A percentile compares a stretch with the other conserved stretches of the same genome.
These are phyloP conservation scores for Crenichthys baileyi DNA, from an alignment of 2,797 vertebrate genomes.

Conservation along the genomic window DNA sequence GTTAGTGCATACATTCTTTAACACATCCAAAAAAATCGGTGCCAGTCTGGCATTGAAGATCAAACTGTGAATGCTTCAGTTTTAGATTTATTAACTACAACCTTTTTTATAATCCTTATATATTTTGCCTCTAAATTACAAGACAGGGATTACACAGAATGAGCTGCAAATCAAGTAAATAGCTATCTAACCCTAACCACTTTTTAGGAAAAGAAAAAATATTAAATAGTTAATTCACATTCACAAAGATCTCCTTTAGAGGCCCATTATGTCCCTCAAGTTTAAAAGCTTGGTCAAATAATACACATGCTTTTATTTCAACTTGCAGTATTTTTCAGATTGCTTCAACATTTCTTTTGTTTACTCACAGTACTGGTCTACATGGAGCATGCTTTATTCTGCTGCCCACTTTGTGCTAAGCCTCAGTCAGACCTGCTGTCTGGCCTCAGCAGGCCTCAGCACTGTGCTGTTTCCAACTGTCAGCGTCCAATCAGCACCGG, in stretches of 20 bases:
- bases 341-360: not conserved
- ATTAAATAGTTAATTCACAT: not conserved
- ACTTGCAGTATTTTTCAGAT: not conserved
- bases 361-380: not conserved
- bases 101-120: too few species aligned
- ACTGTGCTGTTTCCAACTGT: not conserved
- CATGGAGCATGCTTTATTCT: not conserved
- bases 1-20: too few species aligned
- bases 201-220: not conserved
- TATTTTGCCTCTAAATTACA: too few species aligned
- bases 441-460: not conserved
- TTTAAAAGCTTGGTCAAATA: not conserved
- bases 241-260: not conserved
- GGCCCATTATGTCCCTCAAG: not conserved
- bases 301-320: not conserved
- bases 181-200: too few species aligned
- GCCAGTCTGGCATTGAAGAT: too few species aligned
- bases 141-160: not conserved
- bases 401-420: conserved; percentile 7
- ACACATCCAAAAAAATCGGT: too few species aligned
- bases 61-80: too few species aligned
- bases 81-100: too few species aligned
- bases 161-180: not conserved
- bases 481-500: not conserved
- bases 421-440: not conserved